Conservation (phyloP, 2,113 vertebrate species). For the Notiomystis cincta region DNA sequence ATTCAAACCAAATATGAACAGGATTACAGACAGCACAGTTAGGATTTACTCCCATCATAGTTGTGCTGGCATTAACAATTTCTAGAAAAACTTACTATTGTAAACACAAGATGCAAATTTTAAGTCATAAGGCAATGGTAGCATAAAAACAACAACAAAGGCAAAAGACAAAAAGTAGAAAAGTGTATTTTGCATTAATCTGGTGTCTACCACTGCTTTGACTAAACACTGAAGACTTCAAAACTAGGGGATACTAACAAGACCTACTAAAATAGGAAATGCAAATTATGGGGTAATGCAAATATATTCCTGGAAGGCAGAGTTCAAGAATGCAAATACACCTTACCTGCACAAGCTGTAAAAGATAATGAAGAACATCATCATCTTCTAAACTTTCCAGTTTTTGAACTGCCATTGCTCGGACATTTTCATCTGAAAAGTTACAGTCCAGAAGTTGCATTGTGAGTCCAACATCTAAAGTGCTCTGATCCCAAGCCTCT, state of each 20-base stretch:
- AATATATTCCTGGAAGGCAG: not conserved
- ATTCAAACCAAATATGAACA: not conserved
- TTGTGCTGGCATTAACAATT: not conserved
- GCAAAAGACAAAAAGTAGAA: not conserved
- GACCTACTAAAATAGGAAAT: not conserved
- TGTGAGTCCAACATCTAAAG: constrained; percentile 90
- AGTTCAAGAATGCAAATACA: not conserved
- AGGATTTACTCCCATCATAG: not conserved
- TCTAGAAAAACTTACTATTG: not conserved
- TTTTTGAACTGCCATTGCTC: constrained; percentile 93
- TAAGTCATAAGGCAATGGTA: not conserved
- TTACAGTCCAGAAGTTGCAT: constrained; percentile 97
- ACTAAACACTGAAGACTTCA: not conserved
- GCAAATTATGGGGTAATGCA: not conserved
- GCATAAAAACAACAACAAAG: not conserved
- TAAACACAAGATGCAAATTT: not conserved
- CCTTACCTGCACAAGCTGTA: constrained; percentile 94
- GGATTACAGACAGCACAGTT: not conserved
- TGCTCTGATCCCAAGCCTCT: constrained; percentile 87
- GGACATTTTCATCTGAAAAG: constrained; percentile 92
- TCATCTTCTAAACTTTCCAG: constrained; percentile 92
- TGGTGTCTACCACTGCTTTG: not conserved
- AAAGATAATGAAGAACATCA: constrained; percentile 91
- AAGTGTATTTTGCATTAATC: not conserved
- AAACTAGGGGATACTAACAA: not conserved